Conservation (phyloP, 2,113 vertebrate genomes). For the Thomomys bottae region DNA sequence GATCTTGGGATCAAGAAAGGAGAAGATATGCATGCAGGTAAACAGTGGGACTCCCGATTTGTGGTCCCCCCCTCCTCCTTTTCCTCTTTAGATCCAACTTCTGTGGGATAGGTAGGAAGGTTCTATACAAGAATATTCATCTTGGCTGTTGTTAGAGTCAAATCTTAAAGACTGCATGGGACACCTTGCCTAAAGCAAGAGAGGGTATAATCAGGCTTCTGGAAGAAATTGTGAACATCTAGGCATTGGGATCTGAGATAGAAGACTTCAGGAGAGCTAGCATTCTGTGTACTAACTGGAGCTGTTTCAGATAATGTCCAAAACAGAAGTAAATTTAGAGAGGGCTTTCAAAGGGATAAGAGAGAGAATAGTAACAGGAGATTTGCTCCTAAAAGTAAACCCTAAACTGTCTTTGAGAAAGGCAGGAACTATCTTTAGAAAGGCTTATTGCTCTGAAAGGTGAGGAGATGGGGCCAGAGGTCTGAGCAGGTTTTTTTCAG, state of each 20-base stretch:
- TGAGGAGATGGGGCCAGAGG: background rate
- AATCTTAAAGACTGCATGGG: background rate
- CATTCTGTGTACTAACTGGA: background rate
- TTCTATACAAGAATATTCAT: background rate
- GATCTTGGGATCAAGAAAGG: background rate
- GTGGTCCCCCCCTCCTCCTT: accelerated
- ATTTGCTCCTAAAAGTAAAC: background rate
- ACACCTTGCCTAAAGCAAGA: background rate
- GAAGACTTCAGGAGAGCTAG: background rate
- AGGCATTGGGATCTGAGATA: background rate
- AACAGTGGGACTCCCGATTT: background rate
- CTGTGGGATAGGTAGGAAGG: background rate
- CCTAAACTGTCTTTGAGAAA: background rate
- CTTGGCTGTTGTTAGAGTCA: background rate
- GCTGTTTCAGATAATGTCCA: background rate
- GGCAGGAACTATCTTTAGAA: background rate
- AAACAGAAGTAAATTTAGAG: background rate
- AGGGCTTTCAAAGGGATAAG: background rate
- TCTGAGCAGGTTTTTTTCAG: background rate
- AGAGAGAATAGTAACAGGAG: background rate
- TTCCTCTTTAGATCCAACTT: background rate
- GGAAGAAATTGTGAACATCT: background rate
- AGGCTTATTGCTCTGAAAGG: background rate
- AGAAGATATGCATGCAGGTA: background rate
- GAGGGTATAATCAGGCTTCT: background rate